Percentiles rank a stretch among this genome's conserved stretches.
Evolutionary conservation across 2,113 vertebrate species (phyloP).

Genomic region (Geococcyx californianus): DNA sequence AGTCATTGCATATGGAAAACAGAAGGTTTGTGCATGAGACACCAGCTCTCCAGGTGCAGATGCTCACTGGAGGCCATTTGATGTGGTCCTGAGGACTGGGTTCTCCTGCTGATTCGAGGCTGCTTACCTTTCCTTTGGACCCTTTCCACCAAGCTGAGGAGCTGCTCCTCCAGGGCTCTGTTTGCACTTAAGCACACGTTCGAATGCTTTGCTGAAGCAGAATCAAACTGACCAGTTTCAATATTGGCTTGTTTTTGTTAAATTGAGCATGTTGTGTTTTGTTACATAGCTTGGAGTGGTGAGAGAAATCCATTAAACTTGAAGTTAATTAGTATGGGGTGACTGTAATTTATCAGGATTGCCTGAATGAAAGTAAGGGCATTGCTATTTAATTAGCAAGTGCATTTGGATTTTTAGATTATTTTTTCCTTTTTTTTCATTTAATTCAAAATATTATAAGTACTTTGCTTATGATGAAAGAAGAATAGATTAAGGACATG

Average conservation of each 20-base stretch:
- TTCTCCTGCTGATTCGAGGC: accelerated
- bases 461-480: neutral
- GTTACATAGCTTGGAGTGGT: neutral
- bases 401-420: neutral
- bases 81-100: neutral
- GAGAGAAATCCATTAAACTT: constrained; percentile 31
- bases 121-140: neutral
- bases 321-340: constrained; percentile 35
- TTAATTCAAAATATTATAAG: neutral
- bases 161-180: neutral
- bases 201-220: neutral
- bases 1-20: accelerated
- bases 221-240: neutral
- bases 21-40: neutral
- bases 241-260: neutral
- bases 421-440: neutral
- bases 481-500: neutral
- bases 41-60: neutral
- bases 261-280: neutral
- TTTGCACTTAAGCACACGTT: neutral
- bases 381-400: constrained; percentile 7
- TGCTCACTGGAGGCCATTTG: accelerated
- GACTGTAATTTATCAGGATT: neutral
- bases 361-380: neutral
- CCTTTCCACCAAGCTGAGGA: neutral